A percentile compares a stretch with the other conserved stretches of the same genome.
Evolutionary conservation across 2,888 invertebrate species (phyloP).

Genomic region (Drosophila paramelanica): DNA sequence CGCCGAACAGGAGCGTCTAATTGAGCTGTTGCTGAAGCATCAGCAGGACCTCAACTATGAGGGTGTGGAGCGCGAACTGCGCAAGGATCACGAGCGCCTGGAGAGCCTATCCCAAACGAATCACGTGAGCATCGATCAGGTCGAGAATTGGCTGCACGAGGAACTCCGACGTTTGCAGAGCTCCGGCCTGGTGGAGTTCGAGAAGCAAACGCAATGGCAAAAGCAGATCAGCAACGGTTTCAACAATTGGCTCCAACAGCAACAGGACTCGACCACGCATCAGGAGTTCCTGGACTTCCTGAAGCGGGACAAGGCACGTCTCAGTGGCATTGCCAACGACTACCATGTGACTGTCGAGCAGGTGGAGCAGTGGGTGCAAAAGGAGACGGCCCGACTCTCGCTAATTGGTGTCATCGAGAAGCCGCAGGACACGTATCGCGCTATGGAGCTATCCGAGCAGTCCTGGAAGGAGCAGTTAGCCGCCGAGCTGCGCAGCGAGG

Average conservation of each 20-base stretch:
- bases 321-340: constrained; percentile 74
- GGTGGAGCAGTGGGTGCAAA: constrained; percentile 81
- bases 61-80: constrained; percentile 74
- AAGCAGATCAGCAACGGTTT: constrained; percentile 75
- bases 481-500: constrained; percentile 66
- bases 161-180: constrained; percentile 72
- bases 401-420: constrained; percentile 72
- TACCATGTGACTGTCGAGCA: constrained; percentile 82
- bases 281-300: constrained; percentile 78
- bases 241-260: constrained; percentile 74
- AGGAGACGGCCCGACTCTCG: constrained; percentile 78
- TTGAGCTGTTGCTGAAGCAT: constrained; percentile 78
- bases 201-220: constrained; percentile 80
- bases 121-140: constrained; percentile 76
- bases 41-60: constrained; percentile 75
- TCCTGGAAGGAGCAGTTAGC: constrained; percentile 76
- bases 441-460: constrained; percentile 57
- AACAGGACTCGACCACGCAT: constrained; percentile 68
- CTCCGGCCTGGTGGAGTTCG: constrained; percentile 75
- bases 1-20: constrained; percentile 77
- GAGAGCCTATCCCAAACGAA: constrained; percentile 76
- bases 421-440: constrained; percentile 53
- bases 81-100: constrained; percentile 69
- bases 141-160: constrained; percentile 78
- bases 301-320: constrained; percentile 71